Conservation (phyloP, 2,797 vertebrate species). For the Erpetoichthys calabaricus region DNA sequence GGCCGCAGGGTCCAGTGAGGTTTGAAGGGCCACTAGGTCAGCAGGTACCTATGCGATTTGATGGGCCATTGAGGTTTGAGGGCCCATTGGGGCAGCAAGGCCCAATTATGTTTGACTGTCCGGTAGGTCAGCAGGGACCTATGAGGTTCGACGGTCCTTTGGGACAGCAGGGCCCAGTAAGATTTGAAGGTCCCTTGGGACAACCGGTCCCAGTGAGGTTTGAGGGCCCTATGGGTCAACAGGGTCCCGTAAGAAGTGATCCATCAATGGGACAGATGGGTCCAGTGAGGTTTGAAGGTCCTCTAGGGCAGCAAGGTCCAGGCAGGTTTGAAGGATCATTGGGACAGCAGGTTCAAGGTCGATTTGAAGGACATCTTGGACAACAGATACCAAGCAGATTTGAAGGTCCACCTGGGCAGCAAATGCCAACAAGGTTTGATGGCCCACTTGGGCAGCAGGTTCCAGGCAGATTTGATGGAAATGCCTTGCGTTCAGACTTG, state of each 20-base stretch:
- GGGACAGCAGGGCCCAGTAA: conserved; percentile 32
- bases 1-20: conserved; percentile 38
- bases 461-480: conserved; percentile 33
- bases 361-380: conserved; percentile 49
- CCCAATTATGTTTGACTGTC: conserved; percentile 42
- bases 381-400: conserved; percentile 53
- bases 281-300: conserved; percentile 48
- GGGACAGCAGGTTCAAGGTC: conserved; percentile 44
- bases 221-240: conserved; percentile 52
- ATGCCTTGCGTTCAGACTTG: conserved; percentile 21
- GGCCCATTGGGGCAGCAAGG: conserved; percentile 41
- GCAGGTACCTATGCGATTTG: conserved; percentile 47
- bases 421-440: conserved; percentile 60
- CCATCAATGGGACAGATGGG: conserved; percentile 23
- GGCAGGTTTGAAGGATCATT: conserved; percentile 56
- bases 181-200: conserved; percentile 47
- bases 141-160: conserved; percentile 57
- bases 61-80: conserved; percentile 47
- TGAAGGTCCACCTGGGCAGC: conserved; percentile 50
- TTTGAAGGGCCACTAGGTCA: conserved; percentile 61
- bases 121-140: conserved; percentile 32
- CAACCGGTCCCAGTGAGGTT: conserved; percentile 50
- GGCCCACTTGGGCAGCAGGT: conserved; percentile 58
- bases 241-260: conserved; percentile 47
- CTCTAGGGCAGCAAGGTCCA: conserved; percentile 45